A percentile compares a stretch with the other conserved stretches of the same genome.
Evolutionary conservation across 2,113 vertebrate genomes (phyloP).

Genomic region (Lota lota): DNA sequence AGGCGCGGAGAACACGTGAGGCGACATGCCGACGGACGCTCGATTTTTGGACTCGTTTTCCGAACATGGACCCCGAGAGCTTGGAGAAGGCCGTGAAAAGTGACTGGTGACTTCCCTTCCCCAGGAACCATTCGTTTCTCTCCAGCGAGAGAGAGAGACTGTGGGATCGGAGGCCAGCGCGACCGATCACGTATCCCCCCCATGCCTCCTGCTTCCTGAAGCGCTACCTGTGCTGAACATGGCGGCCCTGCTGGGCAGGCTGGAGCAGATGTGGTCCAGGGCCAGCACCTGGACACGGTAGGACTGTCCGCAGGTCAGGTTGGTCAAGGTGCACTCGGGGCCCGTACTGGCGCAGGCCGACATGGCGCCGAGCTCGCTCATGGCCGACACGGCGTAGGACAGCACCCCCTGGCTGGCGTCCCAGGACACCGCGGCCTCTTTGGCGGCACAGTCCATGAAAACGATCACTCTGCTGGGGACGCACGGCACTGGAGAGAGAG

Average conservation of each 20-base stretch:
- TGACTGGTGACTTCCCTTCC: no score
- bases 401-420: conserved; percentile 58
- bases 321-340: conserved; percentile 47
- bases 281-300: conserved; percentile 68
- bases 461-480: conserved; percentile 60
- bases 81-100: no score
- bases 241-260: conserved; percentile 56
- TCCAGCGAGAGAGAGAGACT: no score
- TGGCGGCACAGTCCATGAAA: conserved; percentile 54
- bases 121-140: no score
- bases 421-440: conserved; percentile 66
- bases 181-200: background rate
- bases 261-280: conserved; percentile 61
- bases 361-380: conserved; percentile 19
- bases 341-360: conserved; percentile 41
- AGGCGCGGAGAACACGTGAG: no score
- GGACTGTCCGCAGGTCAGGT: conserved; percentile 60
- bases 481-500: conserved; percentile 65
- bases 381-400: conserved; percentile 49
- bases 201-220: background rate
- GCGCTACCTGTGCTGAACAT: conserved; percentile 65
- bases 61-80: no score
- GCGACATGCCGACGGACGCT: no score
- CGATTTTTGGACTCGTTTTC: no score
- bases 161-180: no score